Evolutionary conservation across 2,888 invertebrate species (phyloP).

Genomic region (Julus scanicus): DNA sequence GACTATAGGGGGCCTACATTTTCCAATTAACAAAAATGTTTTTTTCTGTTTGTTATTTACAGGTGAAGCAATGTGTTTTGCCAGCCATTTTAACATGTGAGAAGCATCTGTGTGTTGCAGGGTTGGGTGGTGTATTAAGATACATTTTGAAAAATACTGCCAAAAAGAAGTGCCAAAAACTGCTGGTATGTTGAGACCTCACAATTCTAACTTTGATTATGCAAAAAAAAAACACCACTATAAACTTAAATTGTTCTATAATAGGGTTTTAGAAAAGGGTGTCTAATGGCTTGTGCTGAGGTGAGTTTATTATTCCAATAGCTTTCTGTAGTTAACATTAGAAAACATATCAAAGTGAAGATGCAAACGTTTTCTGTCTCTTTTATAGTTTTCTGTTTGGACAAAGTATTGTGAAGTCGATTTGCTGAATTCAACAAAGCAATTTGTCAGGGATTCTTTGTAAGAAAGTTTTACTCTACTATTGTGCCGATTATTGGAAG

Average conservation of each 20-base stretch:
- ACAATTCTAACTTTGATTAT: constrained; percentile 36
- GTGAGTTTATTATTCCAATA: constrained; percentile 47
- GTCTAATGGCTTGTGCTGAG: constrained; percentile 84
- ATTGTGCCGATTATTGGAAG: background rate
- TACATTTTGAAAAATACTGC: constrained; percentile 69
- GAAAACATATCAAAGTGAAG: background rate
- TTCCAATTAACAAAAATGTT: background rate
- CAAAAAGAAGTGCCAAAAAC: constrained; percentile 38
- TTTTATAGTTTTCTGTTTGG: constrained; percentile 78
- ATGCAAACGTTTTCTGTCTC: background rate
- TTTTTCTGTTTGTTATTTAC: background rate
- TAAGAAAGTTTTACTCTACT: background rate
- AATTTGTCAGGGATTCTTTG: constrained; percentile 62
- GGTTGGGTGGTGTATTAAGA: constrained; percentile 79
- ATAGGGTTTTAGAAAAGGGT: constrained; percentile 81
- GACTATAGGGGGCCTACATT: no score
- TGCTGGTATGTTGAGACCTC: constrained; percentile 44
- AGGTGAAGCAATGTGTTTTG: constrained; percentile 64
- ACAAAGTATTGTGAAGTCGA: constrained; percentile 91
- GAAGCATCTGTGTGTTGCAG: constrained; percentile 76
- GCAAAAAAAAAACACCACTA: background rate
- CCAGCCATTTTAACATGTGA: constrained; percentile 73
- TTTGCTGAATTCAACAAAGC: constrained; percentile 73
- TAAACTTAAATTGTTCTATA: constrained; percentile 69
- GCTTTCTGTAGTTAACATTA: background rate